A percentile compares a stretch with the other conserved stretches of the same genome.
Conservation (phyloP, 2,797 vertebrate species). For the Silurus aristotelis region DNA sequence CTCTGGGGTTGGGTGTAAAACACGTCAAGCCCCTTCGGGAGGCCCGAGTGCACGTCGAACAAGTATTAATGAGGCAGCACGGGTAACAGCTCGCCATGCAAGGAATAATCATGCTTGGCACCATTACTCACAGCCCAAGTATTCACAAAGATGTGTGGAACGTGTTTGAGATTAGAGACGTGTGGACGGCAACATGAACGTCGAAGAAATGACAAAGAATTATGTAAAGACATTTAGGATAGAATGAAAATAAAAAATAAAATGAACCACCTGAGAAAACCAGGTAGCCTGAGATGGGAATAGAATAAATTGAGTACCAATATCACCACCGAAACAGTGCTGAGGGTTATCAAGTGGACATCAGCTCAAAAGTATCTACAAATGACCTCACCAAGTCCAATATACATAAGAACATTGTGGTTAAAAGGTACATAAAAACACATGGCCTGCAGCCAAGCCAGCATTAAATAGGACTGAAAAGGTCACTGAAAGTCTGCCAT, state of each 20-base stretch:
- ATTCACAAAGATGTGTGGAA: conserved; percentile 43
- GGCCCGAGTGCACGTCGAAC: conserved; percentile 51
- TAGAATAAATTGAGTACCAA: background rate
- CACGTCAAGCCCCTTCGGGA: conserved; percentile 47
- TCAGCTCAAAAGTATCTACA: background rate
- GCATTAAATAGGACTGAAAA: conserved; percentile 9
- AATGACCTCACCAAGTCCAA: background rate
- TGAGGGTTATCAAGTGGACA: background rate
- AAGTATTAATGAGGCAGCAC: conserved; percentile 56
- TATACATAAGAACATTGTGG: background rate
- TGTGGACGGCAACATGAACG: background rate
- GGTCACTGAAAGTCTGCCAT: conserved; percentile 6
- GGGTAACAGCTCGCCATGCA: conserved; percentile 40
- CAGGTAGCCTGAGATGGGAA: background rate
- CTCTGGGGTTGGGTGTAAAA: conserved; percentile 57
- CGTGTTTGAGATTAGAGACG: background rate
- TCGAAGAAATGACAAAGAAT: background rate
- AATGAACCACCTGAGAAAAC: background rate
- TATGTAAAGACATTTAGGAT: background rate
- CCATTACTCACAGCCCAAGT: conserved; percentile 38
- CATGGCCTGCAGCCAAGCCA: conserved; percentile 10
- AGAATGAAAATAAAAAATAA: background rate
- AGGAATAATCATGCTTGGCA: conserved; percentile 47
- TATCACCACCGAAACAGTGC: background rate
- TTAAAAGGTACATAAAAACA: conserved; percentile 18